Evolutionary conservation across 1,140 invertebrate genomes (phyloP).

Genomic region (Mycetomoellerius zeteki): DNA sequence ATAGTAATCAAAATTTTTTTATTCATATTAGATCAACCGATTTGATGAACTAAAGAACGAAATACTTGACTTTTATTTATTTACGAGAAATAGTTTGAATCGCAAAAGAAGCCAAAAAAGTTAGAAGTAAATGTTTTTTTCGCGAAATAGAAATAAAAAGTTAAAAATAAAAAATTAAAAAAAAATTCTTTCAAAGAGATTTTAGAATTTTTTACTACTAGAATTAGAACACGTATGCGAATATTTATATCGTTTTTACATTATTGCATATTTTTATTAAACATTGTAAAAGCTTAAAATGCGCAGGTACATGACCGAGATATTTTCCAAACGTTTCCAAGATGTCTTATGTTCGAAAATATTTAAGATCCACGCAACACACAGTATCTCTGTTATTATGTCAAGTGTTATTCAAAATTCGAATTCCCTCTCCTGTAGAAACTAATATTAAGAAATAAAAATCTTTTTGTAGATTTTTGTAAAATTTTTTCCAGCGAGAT

Average conservation of each 20-base stretch:
- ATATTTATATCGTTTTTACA: background rate
- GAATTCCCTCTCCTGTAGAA: background rate
- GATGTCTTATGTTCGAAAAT: background rate
- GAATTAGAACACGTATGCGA: no score
- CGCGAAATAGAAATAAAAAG: no score
- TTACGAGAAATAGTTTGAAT: background rate
- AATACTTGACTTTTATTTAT: background rate
- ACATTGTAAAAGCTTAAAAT: background rate
- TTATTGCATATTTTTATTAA: background rate
- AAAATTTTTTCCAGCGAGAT: background rate
- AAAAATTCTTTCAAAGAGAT: background rate
- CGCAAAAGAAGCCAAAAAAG: background rate
- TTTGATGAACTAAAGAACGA: background rate
- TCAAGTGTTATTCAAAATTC: background rate
- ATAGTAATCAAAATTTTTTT: background rate
- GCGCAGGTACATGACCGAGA: background rate
- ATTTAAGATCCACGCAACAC: background rate
- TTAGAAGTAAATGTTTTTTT: no score
- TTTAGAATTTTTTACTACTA: background rate
- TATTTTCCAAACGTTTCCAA: background rate
- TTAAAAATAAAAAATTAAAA: background rate
- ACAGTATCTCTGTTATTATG: no score
- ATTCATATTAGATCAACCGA: background rate
- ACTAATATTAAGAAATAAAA: background rate
- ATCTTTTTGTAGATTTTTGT: background rate